Base-by-base conservation (phyloP, 1,140 invertebrate species). In the Andrena cerasifolii region DNA sequence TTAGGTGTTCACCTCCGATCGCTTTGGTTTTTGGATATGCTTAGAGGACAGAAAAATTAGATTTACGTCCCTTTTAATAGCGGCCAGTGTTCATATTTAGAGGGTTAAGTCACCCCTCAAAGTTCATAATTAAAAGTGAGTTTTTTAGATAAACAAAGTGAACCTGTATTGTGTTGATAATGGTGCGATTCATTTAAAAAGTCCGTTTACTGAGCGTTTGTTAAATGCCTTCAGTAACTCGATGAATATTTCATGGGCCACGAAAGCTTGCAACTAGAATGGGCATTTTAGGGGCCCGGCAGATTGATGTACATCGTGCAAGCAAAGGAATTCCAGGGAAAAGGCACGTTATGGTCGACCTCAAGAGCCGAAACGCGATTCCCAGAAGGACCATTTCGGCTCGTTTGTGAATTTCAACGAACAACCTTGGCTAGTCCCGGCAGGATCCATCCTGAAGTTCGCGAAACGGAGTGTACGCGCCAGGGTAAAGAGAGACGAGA, bases 301-400 rank as follows among this genome's bases (percentile, higher is more conserved):
- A 40, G 49, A 40, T 63, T 43, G 47, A 62, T 16, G 61, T 54
- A 28, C 26, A n/a, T 18, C 49, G 61, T 36, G 49, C 24, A 5
- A n/a, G 14, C 63, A n/a, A 33, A 21, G 63, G 73, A 68, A 56
- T 76, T 68, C 40, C 65, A 68, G 31, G 28, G 40, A 36, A 45
- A 70, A 70, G 43, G 21, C 65, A n/a, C 45, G 47, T 70, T 62
- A 70, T 68, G 36, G 51, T 24, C 36, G 56, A 43, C 67, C 75
- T 62, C 62, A 77, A 62, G 21, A 71, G 47, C 56, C 3, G n/a
- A 26, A 53, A 79, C 75, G 40, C 65, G 40, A 59, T 84, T 84
- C 82, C 67, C 18, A 59, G 82, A 84, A 84, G 74, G 81, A 68
- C 56, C 51, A 76, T 83, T 84, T 84, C 82, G 82, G 59, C 51